Evolutionary conservation across 2,888 invertebrate species (phyloP).

Genomic region (Nyleta sp.): DNA sequence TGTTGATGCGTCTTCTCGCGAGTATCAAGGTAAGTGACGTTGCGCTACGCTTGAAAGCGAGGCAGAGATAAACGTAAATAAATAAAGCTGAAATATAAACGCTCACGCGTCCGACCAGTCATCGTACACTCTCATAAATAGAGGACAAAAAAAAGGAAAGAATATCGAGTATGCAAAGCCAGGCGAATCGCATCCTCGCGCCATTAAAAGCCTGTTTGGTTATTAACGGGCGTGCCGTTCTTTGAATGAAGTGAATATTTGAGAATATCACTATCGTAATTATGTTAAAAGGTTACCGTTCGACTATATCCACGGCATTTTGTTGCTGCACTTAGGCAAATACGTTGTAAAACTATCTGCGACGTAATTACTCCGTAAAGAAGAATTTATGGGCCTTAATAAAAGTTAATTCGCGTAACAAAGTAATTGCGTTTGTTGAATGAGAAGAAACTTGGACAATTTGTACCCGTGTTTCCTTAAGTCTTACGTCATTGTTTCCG

Average conservation of each 20-base stretch:
- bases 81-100: conserved; percentile 59
- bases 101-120: conserved; percentile 45
- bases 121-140: conserved; percentile 26
- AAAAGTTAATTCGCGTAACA: conserved; percentile 9
- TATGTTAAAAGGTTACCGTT: conserved; percentile 36
- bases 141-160: not conserved
- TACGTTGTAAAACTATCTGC: conserved; percentile 14
- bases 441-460: too few relatives aligned
- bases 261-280: conserved; percentile 49
- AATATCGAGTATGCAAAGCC: conserved; percentile 31
- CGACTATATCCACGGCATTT: not conserved
- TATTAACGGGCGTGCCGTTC: conserved; percentile 50
- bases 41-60: conserved; percentile 43
- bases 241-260: conserved; percentile 50
- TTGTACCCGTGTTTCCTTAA: too few relatives aligned
- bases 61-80: conserved; percentile 56
- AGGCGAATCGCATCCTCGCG: conserved; percentile 40
- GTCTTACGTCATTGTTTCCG: too few relatives aligned
- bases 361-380: conserved; percentile 16
- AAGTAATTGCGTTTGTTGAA: not conserved
- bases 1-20: conserved; percentile 49
- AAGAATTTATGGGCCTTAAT: conserved; percentile 10
- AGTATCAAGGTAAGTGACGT: conserved; percentile 60
- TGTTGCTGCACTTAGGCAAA: conserved; percentile 37
- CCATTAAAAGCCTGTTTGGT: conserved; percentile 60